These are phyloP conservation scores for Aphidoletes aphidimyza DNA, from an alignment of 2,888 invertebrate genomes.

Conservation along the genomic window DNA sequence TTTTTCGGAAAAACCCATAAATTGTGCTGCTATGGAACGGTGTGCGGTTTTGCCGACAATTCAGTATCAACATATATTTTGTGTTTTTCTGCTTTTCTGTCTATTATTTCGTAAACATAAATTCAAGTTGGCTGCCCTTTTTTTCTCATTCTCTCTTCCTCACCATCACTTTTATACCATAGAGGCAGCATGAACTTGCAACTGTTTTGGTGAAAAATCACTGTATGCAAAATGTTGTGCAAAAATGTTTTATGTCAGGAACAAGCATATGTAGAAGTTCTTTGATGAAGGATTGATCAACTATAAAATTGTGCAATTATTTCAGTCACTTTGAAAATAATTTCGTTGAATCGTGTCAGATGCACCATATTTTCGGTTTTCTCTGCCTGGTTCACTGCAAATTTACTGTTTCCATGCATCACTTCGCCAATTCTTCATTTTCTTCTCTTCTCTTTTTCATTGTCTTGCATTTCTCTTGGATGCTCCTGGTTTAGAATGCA, in stretches of 20 bases:
- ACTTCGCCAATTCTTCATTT: no score
- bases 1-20: conserved; percentile 11
- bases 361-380: neutral
- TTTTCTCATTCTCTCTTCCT: neutral
- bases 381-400: neutral
- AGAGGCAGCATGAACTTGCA: no score
- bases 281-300: conserved; percentile 39
- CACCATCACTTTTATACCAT: no score
- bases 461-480: neutral
- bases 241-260: neutral
- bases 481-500: conserved; percentile 36
- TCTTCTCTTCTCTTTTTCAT: neutral
- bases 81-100: no score
- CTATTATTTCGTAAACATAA: conserved; percentile 22
- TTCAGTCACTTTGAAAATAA: neutral
- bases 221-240: neutral
- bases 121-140: neutral
- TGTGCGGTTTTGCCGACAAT: conserved; percentile 49
- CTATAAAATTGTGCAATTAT: conserved; percentile 22
- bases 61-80: conserved; percentile 41
- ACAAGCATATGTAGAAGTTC: neutral
- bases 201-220: no score
- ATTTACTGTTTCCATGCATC: neutral
- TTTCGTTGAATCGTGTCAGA: neutral
- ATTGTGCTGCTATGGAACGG: neutral